Evolutionary conservation across 2,797 vertebrate genomes (phyloP).

Genomic region (Esox lucius): DNA sequence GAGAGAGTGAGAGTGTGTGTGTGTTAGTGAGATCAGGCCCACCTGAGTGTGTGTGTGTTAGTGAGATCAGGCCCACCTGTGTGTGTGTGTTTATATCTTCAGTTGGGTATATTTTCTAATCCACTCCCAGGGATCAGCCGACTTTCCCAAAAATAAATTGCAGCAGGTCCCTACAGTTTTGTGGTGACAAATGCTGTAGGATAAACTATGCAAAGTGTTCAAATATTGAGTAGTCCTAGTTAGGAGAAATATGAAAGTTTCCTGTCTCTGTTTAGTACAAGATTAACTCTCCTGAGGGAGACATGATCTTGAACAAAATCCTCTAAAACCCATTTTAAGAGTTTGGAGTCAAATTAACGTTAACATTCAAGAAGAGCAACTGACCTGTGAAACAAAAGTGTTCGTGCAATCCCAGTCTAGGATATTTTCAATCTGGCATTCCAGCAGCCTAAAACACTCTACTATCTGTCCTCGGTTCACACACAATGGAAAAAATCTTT

Average conservation of each 20-base stretch:
- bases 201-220: background rate
- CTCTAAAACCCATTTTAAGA: background rate
- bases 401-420: background rate
- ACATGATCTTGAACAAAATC: background rate
- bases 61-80: too few species aligned
- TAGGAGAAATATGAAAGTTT: background rate
- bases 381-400: background rate
- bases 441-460: conserved; percentile 25
- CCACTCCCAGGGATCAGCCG: conserved; percentile 20
- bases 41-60: too few species aligned
- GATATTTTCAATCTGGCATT: conserved; percentile 21
- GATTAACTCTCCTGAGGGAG: conserved; percentile 1
- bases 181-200: conserved; percentile 4
- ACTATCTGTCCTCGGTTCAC: conserved; percentile 20
- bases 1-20: conserved; percentile 21
- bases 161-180: conserved; percentile 11
- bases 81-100: conserved; percentile 22
- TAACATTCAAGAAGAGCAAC: background rate
- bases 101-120: conserved; percentile 17
- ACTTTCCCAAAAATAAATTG: conserved; percentile 20
- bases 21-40: too few species aligned
- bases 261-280: background rate
- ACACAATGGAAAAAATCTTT: background rate
- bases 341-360: background rate
- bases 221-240: conserved; percentile 12